Evolutionary conservation across 2,888 invertebrate species (phyloP).

Genomic region (Dendrolimus houi): DNA sequence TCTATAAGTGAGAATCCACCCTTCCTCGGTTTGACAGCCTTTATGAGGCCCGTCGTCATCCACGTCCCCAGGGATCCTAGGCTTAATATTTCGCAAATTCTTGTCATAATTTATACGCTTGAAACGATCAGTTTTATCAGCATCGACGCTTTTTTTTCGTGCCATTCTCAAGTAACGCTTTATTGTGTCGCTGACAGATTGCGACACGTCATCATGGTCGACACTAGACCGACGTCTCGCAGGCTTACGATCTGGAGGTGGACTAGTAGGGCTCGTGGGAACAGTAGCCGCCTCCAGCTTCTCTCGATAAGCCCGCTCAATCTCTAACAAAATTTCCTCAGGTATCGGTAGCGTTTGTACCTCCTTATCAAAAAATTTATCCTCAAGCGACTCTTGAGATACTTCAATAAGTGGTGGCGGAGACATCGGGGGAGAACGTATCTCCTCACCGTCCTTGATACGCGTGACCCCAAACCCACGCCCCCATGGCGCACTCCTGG

Average conservation of each 20-base stretch:
- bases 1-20: conserved; percentile 79
- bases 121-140: conserved; percentile 87
- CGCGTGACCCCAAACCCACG: conserved; percentile 35
- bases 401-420: conserved; percentile 84
- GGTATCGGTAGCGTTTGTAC: conserved; percentile 80
- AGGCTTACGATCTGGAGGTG: conserved; percentile 49
- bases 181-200: conserved; percentile 91
- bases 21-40: conserved; percentile 86
- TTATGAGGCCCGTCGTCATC: conserved; percentile 87
- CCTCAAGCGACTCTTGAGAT: conserved; percentile 76
- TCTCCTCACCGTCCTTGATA: conserved; percentile 38
- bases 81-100: conserved; percentile 88
- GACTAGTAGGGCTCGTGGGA: conserved; percentile 60
- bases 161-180: conserved; percentile 92
- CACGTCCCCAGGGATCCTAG: conserved; percentile 84
- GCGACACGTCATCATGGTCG: conserved; percentile 89
- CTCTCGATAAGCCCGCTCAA: conserved; percentile 63
- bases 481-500: conserved; percentile 37
- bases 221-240: conserved; percentile 84
- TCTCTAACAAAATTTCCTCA: conserved; percentile 68
- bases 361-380: conserved; percentile 67
- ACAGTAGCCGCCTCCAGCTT: conserved; percentile 55
- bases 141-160: conserved; percentile 89
- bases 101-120: conserved; percentile 93
- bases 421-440: conserved; percentile 64